phyloP scores from a whole-genome alignment of 2,888 invertebrate species.

The Drosophila robusta region DNA sequence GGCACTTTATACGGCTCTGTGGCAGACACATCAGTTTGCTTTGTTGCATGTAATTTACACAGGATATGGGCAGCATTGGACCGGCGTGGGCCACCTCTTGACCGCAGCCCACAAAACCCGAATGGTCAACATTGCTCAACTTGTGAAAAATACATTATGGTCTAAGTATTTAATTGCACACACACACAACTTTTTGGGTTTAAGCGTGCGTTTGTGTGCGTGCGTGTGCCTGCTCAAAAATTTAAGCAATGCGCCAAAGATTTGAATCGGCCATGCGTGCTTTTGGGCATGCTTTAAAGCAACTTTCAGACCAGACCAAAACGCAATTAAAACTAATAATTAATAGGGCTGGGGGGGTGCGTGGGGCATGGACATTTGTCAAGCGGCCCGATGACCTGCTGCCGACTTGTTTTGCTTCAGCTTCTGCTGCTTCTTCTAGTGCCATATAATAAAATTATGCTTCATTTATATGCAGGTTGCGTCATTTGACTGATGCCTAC shows the following conservation, averaged over 20 bases:
- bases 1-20: conserved; percentile 11
- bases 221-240: conserved; percentile 12
- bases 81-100: not conserved
- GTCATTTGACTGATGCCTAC: conserved; percentile 82
- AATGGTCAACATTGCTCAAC: conserved; percentile 80
- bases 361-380: conserved; percentile 41
- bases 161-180: conserved; percentile 77
- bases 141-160: conserved; percentile 80
- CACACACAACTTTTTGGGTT: conserved; percentile 53
- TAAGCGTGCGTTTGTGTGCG: conserved; percentile 11
- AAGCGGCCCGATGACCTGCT: conserved; percentile 49
- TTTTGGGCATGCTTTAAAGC: not conserved
- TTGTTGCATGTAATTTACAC: conserved; percentile 71
- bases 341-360: conserved; percentile 59
- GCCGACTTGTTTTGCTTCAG: conserved; percentile 23
- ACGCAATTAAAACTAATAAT: conserved; percentile 78
- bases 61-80: conserved; percentile 19
- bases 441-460: conserved; percentile 77
- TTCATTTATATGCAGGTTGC: conserved; percentile 81
- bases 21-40: conserved; percentile 60
- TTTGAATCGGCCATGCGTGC: not conserved
- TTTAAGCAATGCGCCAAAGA: conserved; percentile 16
- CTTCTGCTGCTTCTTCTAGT: not conserved
- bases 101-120: conserved; percentile 63
- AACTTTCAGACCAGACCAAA: conserved; percentile 46